Conservation (phyloP, 2,113 vertebrate genomes). For the Vimba vimba region DNA sequence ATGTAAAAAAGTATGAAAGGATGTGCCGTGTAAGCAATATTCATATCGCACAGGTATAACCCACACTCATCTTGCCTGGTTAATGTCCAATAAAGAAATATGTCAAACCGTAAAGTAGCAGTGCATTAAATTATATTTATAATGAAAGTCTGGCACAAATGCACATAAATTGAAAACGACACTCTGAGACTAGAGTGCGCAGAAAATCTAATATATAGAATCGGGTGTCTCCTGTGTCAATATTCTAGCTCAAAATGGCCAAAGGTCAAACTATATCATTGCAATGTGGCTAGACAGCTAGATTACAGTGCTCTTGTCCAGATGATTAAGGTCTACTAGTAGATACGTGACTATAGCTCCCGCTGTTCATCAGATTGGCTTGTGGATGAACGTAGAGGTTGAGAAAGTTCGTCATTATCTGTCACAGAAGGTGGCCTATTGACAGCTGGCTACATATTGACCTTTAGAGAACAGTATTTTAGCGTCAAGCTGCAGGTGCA, state of each 20-base stretch:
- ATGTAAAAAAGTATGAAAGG: background rate
- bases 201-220: constrained; percentile 16
- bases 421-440: constrained; percentile 9
- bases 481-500: constrained; percentile 4
- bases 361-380: constrained; percentile 35
- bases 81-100: constrained; percentile 6
- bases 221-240: constrained; percentile 5
- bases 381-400: background rate
- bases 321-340: constrained; percentile 29
- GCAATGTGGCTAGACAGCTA: constrained; percentile 18
- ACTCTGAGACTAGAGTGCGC: background rate
- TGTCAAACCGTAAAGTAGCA: background rate
- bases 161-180: background rate
- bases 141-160: constrained; percentile 5
- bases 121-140: constrained; percentile 8
- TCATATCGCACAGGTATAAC: constrained; percentile 29
- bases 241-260: constrained; percentile 18
- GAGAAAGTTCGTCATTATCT: constrained; percentile 6
- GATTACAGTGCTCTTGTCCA: constrained; percentile 35
- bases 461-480: constrained; percentile 24
- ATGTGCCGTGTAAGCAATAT: background rate
- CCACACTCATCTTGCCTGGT: background rate
- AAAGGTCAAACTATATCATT: constrained; percentile 33
- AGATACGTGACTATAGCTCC: constrained; percentile 13
- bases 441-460: constrained; percentile 25